Base-by-base conservation (phyloP, 2,888 invertebrate genomes). In the Chaetogeoica ovagalla region DNA sequence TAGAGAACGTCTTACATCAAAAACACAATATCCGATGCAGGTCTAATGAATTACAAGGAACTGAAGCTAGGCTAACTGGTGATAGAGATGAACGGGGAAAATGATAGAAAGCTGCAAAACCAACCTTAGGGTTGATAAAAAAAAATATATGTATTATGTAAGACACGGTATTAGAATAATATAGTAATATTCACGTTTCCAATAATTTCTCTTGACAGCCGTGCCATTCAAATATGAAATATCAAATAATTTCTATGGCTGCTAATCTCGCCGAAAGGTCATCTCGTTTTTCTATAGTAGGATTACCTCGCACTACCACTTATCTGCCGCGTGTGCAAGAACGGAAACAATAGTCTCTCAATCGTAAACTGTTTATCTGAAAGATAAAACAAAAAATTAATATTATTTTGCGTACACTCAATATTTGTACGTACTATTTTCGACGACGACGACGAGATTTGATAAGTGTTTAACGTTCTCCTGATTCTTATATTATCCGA, bases 201-300 rank as follows among this genome's bases (percentile, higher is more conserved):
- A 57, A 1, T 57, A 37, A 39, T 37, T n/a, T 65, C 11, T 65
- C 21, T 23, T 6, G 39, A 39, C 37, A 17, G 39, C 1, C 39
- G n/a, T 39, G 69, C 21, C 37, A 55, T 55, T 21, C 21, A 17
- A 37, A 21, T 37, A 21, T 55, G 21, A 73, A 30, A 69, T 13
- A 13, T 52, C n/a, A 48, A 48, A 21, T 30, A 37, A 73, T 6
- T 48, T 73, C 30, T 63, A 65, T 15, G n/a, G 63, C 55, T 65
- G 63, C 74, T 74, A 65, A 73, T 73, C 52, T 55, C 55, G 21
- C 55, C 21, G 37, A 63, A 74, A 74, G 74, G 74, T 74, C 63
- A 39, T 55, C 23, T 8, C 37, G 15, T 37, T 65, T 63, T 74
- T 39, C 23, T 48, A n/a, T n/a, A 30, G 72, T 62, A 48, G 62